phyloP scores from a whole-genome alignment of 2,797 vertebrate species.

The Cryptoblepharus egeriae region DNA sequence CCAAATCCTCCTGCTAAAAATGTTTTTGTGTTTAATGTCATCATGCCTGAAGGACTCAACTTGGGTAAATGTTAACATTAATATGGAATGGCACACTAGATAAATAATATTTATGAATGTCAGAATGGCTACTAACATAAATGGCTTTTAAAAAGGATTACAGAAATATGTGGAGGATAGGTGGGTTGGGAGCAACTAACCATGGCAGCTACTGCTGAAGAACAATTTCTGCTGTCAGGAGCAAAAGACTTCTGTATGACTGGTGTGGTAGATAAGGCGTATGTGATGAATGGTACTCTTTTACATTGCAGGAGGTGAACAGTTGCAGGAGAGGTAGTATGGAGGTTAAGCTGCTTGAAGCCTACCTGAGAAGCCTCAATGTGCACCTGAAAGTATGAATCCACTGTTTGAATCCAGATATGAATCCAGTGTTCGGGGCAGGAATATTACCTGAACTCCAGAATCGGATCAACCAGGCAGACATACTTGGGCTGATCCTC shows the following conservation, averaged over 20 bases:
- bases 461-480: too few relatives aligned
- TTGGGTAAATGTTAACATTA: slow-evolving; percentile 25
- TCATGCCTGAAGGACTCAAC: slow-evolving; percentile 21
- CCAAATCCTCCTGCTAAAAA: not conserved
- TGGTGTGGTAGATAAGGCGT: not conserved
- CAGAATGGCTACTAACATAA: slow-evolving; percentile 14
- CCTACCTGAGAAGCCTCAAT: too few relatives aligned
- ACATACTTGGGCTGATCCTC: too few relatives aligned
- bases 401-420: too few relatives aligned
- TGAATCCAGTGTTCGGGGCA: too few relatives aligned
- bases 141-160: not conserved
- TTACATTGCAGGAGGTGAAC: not conserved
- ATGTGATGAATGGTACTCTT: too few relatives aligned
- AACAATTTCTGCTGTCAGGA: too few relatives aligned
- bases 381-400: too few relatives aligned
- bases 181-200: not conserved
- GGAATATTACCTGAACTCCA: too few relatives aligned
- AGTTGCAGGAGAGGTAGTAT: too few relatives aligned
- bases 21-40: slow-evolving; percentile 29
- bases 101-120: slow-evolving; percentile 39
- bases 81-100: not conserved
- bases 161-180: not conserved
- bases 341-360: too few relatives aligned
- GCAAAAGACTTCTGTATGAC: not conserved
- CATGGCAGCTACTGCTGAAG: too few relatives aligned